Evolutionary conservation across 2,888 invertebrate species (phyloP).

Genomic region (Ornithoptera priamus): DNA sequence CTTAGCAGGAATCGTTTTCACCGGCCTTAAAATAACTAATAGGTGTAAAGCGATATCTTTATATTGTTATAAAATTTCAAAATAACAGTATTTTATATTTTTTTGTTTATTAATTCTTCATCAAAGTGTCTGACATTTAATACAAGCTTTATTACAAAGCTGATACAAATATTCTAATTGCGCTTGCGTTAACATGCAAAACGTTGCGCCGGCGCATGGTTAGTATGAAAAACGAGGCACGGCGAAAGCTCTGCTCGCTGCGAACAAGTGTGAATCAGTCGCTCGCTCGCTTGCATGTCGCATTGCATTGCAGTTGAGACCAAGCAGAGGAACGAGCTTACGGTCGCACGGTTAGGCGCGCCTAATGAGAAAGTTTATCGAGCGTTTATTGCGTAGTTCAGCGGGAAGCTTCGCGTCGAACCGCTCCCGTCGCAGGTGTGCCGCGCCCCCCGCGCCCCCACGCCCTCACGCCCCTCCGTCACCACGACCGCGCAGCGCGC

Average conservation of each 20-base stretch:
- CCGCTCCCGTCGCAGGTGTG: slow-evolving; percentile 68
- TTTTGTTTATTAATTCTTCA: too few species aligned
- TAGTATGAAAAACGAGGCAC: slow-evolving; percentile 16
- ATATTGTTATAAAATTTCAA: too few species aligned
- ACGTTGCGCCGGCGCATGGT: slow-evolving; percentile 34
- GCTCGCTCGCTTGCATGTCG: slow-evolving; percentile 53
- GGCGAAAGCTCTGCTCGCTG: slow-evolving; percentile 46
- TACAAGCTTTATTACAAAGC: slow-evolving; percentile 1
- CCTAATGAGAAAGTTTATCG: slow-evolving; percentile 80
- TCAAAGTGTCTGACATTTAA: not conserved
- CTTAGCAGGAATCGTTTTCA: too few species aligned
- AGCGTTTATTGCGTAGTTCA: slow-evolving; percentile 79
- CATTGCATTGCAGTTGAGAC: slow-evolving; percentile 66
- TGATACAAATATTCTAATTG: slow-evolving; percentile 2
- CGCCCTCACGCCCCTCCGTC: slow-evolving; percentile 44
- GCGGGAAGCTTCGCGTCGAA: slow-evolving; percentile 73
- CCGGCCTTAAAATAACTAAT: too few species aligned
- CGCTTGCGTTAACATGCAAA: not conserved
- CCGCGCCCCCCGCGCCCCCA: slow-evolving; percentile 47
- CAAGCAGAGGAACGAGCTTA: slow-evolving; percentile 73
- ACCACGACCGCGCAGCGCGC: slow-evolving; percentile 47
- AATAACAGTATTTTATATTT: too few species aligned
- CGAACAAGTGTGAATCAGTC: slow-evolving; percentile 49
- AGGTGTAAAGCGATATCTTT: too few species aligned
- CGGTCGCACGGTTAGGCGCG: slow-evolving; percentile 78